Evolutionary conservation across 2,888 invertebrate genomes (phyloP).

Genomic region (Bruchidius siliquastri): DNA sequence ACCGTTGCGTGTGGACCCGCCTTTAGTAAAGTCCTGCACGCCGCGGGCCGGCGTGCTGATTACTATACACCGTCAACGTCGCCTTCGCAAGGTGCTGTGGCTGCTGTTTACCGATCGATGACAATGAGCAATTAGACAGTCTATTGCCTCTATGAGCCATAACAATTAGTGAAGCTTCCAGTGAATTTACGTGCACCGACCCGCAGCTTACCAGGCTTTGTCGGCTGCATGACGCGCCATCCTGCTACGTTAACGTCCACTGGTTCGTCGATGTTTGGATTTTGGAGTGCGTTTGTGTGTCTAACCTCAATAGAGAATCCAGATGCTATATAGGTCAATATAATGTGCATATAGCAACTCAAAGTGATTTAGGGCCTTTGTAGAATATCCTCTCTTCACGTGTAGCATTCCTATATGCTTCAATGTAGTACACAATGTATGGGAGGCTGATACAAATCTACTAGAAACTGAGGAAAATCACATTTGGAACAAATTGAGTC

Average conservation of each 20-base stretch:
- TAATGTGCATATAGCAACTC: too few relatives aligned
- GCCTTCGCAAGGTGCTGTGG: not conserved
- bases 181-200: not conserved
- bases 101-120: not conserved
- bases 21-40: too few relatives aligned
- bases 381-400: too few relatives aligned
- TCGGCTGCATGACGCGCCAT: not conserved
- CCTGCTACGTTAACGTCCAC: not conserved
- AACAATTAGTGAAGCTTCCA: conserved; percentile 4
- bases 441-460: too few relatives aligned
- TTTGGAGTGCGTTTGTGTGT: not conserved
- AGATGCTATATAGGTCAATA: too few relatives aligned
- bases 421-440: too few relatives aligned
- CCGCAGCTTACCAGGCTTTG: not conserved
- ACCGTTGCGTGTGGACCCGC: too few relatives aligned
- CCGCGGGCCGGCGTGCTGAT: not conserved
- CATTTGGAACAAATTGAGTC: too few relatives aligned
- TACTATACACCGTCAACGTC: not conserved
- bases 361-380: too few relatives aligned
- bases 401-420: too few relatives aligned
- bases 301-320: too few relatives aligned
- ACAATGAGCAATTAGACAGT: not conserved
- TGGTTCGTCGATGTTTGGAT: not conserved
- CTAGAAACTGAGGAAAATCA: too few relatives aligned
- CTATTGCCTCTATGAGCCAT: not conserved